Evolutionary conservation across 2,888 invertebrate species (phyloP), one percentile per base, ranked within the genome.

Genomic region (Harpagoxenus sublaevis): DNA sequence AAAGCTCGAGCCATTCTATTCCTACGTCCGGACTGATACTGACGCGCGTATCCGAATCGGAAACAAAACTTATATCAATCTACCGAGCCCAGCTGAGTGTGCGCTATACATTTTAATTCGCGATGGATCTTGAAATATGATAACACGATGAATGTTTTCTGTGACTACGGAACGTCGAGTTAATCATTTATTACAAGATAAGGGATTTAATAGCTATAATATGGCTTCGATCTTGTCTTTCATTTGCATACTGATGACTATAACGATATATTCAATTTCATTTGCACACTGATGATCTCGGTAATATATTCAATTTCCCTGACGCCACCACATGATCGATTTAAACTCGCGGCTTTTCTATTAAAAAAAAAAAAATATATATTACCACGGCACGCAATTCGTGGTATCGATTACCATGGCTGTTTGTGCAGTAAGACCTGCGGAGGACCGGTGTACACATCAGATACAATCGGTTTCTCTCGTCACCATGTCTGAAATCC

Each of bases 381-480:
- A 31, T 55, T 53, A 45, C n/a, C 9, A 15, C 48, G n/a, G 35
- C 15, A 60, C 39, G 3, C 39, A 48, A 71, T 71, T 71, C n/a
- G 60, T 23, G 12, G 12, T 71, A 23, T 55, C 71, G 35, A 81
- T 79, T 60, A 18, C 28, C 39, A 2, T 35, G 12, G 9, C 39
- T 81, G 18, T 79, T 79, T 79, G 12, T 48, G 9, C 18, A 71
- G 48, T n/a, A 62, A 28, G 23, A 60, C 28, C 28, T 35, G 6
- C 70, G 39, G 10, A 70, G 78, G n/a, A 79, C n/a, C 6, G 48
- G 45, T 28, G 71, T 51, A 71, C 23, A 60, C 28, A 23, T 23
- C 23, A 70, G 35, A 60, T 48, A 60, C 71, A 28, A 71, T 71
- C 18, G 71, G 18, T 81, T 81, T 81, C 79, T 81, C 79, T 35